A percentile compares a stretch with the other conserved stretches of the same genome.
phyloP scores from a whole-genome alignment of 2,113 vertebrate genomes.

The Strigops habroptila region DNA sequence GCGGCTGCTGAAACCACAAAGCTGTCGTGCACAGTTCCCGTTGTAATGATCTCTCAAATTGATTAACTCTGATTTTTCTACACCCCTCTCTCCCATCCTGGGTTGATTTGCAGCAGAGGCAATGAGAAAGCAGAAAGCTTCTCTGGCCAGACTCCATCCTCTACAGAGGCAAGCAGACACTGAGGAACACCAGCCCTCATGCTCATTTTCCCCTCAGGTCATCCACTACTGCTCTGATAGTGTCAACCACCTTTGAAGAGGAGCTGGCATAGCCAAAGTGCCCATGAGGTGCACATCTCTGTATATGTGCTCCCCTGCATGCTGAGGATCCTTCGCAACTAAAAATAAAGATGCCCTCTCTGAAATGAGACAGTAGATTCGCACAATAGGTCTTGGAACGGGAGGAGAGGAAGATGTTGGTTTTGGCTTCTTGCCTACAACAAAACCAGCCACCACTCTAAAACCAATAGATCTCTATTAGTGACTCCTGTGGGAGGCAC shows the following conservation, averaged over 20 bases:
- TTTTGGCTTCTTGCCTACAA: neutral
- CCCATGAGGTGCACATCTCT: neutral
- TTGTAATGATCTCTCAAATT: neutral
- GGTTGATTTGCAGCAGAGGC: neutral
- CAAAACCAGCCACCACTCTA: neutral
- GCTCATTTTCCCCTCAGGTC: neutral
- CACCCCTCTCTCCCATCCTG: neutral
- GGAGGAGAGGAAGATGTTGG: neutral
- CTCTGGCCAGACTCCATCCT: slow-evolving; percentile 12
- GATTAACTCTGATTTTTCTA: neutral
- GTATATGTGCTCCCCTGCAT: neutral
- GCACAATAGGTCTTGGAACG: neutral
- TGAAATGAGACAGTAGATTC: neutral
- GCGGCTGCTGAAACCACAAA: neutral
- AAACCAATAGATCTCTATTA: neutral
- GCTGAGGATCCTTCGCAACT: neutral
- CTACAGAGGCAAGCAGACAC: neutral
- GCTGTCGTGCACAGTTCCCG: neutral
- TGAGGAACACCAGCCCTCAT: neutral
- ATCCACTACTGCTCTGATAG: neutral
- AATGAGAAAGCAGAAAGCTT: slow-evolving; percentile 13
- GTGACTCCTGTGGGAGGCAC: neutral
- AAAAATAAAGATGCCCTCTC: neutral
- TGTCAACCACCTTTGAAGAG: neutral
- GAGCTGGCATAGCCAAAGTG: fast-evolving